Base-by-base conservation (phyloP, 2,113 vertebrate species). In the Perca schrenkii region DNA sequence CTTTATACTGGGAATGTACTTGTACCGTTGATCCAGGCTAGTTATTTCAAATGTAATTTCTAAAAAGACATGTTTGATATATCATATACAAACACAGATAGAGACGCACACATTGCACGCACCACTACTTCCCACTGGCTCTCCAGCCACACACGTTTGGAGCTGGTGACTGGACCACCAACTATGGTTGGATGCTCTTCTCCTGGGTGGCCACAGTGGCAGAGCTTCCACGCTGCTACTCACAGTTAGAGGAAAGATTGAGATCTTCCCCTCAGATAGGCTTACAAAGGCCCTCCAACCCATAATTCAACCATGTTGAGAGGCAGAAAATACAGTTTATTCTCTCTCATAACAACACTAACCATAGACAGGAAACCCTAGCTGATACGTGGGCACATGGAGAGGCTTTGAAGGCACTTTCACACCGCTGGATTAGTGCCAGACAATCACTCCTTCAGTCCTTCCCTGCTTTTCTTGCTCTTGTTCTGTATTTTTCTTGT, bases 321-420 rank as follows among this genome's bases (percentile, higher is more conserved):
- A 93, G 87, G 87, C 76, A 91, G 86, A 91, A 88, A 91, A 93
- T 88, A 91, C 90, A 93, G 91, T 94, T 93, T 94, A 94, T 87
- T 73, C 82, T 87, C 79, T 84, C 86, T 93, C 91, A 93, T 88
- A 94, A 94, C 93, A 93, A 89, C 80, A 47, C 83, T 84, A 87
- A 91, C 85, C 92, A 86, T 85, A 70, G 87, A 84, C 92, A 94
- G 91, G 91, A 94, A 93, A 91, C 84, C 79, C 82, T 81, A 68
- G 87, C 89, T 90, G 92, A 90, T 92, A 91, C 88, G 93, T 92
- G 91, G 91, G 92, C 91, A 91, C 77, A 31, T 57, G 63, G 72
- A 85, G 46, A 85, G 66, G 70, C 91, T 94, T 93, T 93, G 89
- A 93, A 94, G 89, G 65, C 86, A 86, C 89, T 89, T 91, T 91